These are phyloP conservation scores for Leptobrachium ailaonicum DNA, from an alignment of 2,113 vertebrate species.

Conservation along the genomic window DNA sequence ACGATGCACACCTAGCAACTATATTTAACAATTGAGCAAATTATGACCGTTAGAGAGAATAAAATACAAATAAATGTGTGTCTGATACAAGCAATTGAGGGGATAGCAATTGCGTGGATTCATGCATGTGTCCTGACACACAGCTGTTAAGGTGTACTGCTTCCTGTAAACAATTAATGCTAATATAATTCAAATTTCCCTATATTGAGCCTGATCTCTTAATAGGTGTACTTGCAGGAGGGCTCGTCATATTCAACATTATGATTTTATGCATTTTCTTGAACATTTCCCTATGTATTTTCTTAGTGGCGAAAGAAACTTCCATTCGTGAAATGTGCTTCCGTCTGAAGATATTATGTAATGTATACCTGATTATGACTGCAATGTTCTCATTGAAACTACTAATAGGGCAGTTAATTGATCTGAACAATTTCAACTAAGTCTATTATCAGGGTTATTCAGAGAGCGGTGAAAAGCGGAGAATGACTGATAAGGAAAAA, in stretches of 20 bases:
- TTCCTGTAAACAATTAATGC: conserved; percentile 30
- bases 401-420: too few species aligned
- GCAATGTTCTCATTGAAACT: too few species aligned
- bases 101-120: background rate
- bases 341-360: too few species aligned
- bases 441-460: too few species aligned
- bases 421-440: too few species aligned
- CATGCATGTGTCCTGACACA: conserved; percentile 28
- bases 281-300: too few species aligned
- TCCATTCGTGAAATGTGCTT: too few species aligned
- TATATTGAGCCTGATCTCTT: conserved; percentile 2
- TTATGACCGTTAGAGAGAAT: conserved; percentile 30
- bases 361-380: too few species aligned
- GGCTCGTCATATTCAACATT: background rate
- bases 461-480: too few species aligned
- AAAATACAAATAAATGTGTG: conserved; percentile 28
- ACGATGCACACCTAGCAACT: conserved; percentile 18
- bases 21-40: conserved; percentile 25
- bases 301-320: too few species aligned
- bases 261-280: background rate
- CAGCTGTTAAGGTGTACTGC: conserved; percentile 11
- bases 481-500: too few species aligned
- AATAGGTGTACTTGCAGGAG: background rate
- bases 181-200: conserved; percentile 38
- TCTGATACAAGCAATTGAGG: conserved; percentile 25